phyloP scores from a whole-genome alignment of 1,140 invertebrate species.

The Araneus ventricosus region DNA sequence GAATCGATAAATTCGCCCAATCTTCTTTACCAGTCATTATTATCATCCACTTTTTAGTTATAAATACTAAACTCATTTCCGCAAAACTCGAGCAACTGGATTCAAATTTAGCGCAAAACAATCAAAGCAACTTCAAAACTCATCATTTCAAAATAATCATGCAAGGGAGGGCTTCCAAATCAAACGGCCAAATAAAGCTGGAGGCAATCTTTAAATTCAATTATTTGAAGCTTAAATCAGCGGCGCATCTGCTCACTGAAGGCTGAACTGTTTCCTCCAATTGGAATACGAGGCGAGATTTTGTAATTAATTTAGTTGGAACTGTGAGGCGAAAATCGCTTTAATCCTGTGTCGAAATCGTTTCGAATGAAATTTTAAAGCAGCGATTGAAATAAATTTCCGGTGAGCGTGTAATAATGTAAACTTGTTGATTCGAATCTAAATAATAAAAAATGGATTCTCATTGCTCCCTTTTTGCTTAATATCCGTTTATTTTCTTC shows the following conservation, averaged over 20 bases:
- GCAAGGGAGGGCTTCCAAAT: background rate
- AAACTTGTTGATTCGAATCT: background rate
- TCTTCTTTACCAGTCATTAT: background rate
- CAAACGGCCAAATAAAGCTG: constrained; percentile 35
- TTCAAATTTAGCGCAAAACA: constrained; percentile 32
- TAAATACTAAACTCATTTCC: background rate
- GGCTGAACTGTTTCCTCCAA: constrained; percentile 9
- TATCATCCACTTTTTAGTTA: background rate
- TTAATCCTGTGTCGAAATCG: constrained; percentile 14
- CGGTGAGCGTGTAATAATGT: background rate
- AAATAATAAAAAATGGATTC: background rate
- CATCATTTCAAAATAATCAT: constrained; percentile 43
- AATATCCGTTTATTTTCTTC: background rate
- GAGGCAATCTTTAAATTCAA: constrained; percentile 60
- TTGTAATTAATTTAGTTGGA: constrained; percentile 62
- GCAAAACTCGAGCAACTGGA: background rate
- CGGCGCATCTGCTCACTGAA: constrained; percentile 51
- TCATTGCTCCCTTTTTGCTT: background rate
- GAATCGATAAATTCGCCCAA: background rate
- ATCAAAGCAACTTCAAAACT: constrained; percentile 16
- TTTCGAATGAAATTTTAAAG: constrained; percentile 25
- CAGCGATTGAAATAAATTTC: background rate
- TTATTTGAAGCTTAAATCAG: constrained; percentile 64
- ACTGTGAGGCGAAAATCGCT: constrained; percentile 9
- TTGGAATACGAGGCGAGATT: constrained; percentile 45